Evolutionary conservation across 2,113 vertebrate genomes (phyloP).

Genomic region (Alethe diademata): DNA sequence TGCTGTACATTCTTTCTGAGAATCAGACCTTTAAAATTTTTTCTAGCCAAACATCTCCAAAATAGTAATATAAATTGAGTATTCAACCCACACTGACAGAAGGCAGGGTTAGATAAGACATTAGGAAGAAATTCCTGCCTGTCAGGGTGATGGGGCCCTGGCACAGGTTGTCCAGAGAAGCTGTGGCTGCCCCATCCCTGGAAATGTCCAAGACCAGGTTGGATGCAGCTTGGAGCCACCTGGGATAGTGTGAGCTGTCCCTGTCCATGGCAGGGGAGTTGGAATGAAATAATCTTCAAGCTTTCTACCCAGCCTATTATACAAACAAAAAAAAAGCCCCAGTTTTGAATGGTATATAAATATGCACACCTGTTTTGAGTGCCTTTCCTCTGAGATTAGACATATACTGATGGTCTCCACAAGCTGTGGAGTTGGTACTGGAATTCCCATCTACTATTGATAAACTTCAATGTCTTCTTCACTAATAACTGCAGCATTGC

Average conservation of each 20-base stretch:
- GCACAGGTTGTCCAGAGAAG: not conserved
- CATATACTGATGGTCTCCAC: fast-evolving
- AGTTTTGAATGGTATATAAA: not conserved
- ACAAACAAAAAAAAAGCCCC: not conserved
- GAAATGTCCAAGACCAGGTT: not conserved
- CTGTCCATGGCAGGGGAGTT: not conserved
- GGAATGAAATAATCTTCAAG: not conserved
- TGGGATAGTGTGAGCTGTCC: not conserved
- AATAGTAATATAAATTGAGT: not conserved
- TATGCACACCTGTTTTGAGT: not conserved
- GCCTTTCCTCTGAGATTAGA: not conserved
- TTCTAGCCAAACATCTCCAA: not conserved
- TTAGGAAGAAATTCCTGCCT: not conserved
- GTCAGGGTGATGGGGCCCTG: not conserved
- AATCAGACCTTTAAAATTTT: not conserved
- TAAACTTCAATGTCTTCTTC: not conserved
- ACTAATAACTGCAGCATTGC: not conserved
- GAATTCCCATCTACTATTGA: not conserved
- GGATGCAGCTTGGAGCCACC: fast-evolving
- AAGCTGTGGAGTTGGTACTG: not conserved
- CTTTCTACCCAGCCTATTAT: not conserved
- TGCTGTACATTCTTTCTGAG: not conserved
- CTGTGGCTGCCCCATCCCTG: not conserved
- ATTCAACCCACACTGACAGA: not conserved
- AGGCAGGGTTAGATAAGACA: not conserved